Evolutionary conservation across 2,797 vertebrate genomes (phyloP).

Genomic region (Odontamblyopus rebecca): DNA sequence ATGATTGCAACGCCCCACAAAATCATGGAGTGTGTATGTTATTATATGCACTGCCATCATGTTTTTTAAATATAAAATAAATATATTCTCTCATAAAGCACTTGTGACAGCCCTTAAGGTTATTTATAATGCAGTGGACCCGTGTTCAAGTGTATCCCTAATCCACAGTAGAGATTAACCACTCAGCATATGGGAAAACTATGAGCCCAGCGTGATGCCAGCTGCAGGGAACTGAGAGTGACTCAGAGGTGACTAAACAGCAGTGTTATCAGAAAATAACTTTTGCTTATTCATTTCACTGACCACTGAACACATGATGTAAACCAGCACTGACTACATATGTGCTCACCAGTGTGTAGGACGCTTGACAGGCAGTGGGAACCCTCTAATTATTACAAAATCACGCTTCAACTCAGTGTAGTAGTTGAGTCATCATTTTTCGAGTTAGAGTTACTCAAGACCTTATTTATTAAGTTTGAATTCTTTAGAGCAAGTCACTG

Average conservation of each 20-base stretch:
- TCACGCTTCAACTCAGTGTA: neutral
- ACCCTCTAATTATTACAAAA: neutral
- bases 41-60: no score
- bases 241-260: slow-evolving; percentile 13
- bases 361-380: neutral
- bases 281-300: slow-evolving; percentile 1
- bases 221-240: slow-evolving; percentile 2
- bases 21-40: no score
- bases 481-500: no score
- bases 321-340: neutral
- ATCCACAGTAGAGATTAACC: neutral
- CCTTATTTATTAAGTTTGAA: no score
- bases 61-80: neutral
- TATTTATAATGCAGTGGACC: neutral
- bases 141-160: neutral
- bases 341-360: neutral
- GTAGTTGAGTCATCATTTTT: no score
- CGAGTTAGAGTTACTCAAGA: no score
- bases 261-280: neutral
- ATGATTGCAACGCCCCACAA: no score
- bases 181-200: neutral
- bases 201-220: neutral
- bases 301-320: neutral
- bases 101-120: neutral
- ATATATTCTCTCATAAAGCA: neutral